A percentile compares a stretch with the other conserved stretches of the same genome.
Evolutionary conservation across 2,113 vertebrate genomes (phyloP).

Genomic region (Sigmodon hispidus): DNA sequence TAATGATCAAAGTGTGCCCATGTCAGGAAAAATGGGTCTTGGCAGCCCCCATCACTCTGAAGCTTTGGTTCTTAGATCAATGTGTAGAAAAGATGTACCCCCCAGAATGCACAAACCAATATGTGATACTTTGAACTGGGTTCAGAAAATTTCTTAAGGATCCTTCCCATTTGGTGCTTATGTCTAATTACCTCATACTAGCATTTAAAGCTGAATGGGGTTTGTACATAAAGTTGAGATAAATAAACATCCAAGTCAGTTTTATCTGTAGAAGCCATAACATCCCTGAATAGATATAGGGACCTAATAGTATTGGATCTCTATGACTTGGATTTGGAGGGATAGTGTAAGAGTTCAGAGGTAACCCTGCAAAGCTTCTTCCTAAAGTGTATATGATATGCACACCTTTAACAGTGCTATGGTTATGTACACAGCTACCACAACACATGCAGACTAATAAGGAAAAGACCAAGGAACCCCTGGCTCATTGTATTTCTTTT

Average conservation of each 20-base stretch:
- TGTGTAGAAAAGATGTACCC: background rate
- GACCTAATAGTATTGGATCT: background rate
- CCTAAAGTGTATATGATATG: background rate
- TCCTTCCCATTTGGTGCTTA: background rate
- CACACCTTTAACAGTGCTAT: accelerated
- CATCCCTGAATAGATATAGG: background rate
- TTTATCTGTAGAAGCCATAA: background rate
- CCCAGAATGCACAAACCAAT: too few relatives aligned
- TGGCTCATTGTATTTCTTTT: background rate
- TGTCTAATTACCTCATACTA: background rate
- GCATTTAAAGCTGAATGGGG: background rate
- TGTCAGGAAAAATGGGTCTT: background rate
- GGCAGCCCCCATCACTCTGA: background rate
- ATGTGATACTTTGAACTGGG: background rate
- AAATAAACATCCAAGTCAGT: background rate
- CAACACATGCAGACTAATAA: background rate
- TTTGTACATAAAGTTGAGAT: background rate
- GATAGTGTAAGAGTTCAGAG: background rate
- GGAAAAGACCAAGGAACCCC: background rate
- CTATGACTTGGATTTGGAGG: background rate
- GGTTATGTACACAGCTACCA: accelerated
- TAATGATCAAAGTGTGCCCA: background rate
- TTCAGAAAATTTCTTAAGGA: background rate
- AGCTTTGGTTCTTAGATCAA: background rate
- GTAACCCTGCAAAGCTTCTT: background rate